Percentiles rank a stretch among this genome's conserved stretches.
Evolutionary conservation across 37 sponge, comb jelly and placozoan genomes (phyloP).

Genomic region (Beroe ovata): DNA sequence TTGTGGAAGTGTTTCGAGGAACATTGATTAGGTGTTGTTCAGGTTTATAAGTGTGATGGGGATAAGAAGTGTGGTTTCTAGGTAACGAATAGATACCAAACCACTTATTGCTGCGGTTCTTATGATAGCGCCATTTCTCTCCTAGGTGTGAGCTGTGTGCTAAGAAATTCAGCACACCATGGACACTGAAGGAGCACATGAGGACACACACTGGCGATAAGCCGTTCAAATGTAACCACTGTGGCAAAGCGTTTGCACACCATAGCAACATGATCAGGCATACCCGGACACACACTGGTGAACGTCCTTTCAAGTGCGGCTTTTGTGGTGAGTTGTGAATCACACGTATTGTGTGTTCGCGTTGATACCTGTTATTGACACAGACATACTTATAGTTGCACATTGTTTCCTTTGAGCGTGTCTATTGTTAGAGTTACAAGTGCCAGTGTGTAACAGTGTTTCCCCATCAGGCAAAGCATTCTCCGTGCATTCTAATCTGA

Average conservation of each 20-base stretch:
- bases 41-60: too few relatives aligned
- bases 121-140: not conserved
- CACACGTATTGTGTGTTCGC: too few relatives aligned
- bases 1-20: too few relatives aligned
- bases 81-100: too few relatives aligned
- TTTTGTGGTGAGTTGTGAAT: conserved; percentile 68
- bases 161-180: conserved; percentile 55
- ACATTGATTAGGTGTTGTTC: too few relatives aligned
- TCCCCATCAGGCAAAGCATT: conserved; percentile 47
- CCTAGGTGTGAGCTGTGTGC: conserved; percentile 53
- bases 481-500: conserved; percentile 63
- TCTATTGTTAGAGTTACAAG: not conserved
- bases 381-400: not conserved
- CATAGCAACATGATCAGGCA: conserved; percentile 66
- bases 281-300: conserved; percentile 56
- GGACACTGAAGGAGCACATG: conserved; percentile 67
- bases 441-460: not conserved
- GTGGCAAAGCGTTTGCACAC: conserved; percentile 60
- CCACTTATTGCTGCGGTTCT: too few relatives aligned
- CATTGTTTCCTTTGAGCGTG: not conserved
- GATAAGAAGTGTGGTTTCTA: too few relatives aligned
- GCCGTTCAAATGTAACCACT: conserved; percentile 63
- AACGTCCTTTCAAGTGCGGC: conserved; percentile 65
- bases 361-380: too few relatives aligned
- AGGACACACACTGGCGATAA: conserved; percentile 65